Evolutionary conservation across 2,113 vertebrate species (phyloP), one percentile per base, ranked within the genome.

Genomic region (Ophiodon elongatus): DNA sequence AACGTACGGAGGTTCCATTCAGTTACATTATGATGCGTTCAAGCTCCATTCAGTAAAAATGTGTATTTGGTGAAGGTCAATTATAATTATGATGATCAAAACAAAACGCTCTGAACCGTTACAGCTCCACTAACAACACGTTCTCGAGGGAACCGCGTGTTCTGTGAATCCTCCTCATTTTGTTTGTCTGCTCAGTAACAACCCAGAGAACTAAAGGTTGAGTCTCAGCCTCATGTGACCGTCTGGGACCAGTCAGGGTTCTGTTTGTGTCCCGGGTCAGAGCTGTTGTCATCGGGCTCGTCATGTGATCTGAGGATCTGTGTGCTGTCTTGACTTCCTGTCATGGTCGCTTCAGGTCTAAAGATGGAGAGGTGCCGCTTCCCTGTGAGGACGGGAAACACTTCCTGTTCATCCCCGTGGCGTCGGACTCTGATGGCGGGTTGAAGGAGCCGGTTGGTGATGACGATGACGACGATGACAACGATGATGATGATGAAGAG

Each of bases 361-460:
- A 63, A 77, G 84, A 78, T 4, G 77, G 50, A 76, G 88, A 66
- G 21, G 39, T 29, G 21, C 70, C 6, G 10, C 15, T 31, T 2
- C 11, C 45, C 71, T 25, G 45, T 4, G 78, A 95, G 95, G 94
- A 95, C 88, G 74, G 91, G 89, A 68, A 86, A 95, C 89, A 92
- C 90, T 88, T 95, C 89, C 95, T 96, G 85, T 97, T 96, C 93
- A 88, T 95, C 59, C 25, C 73, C 0, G 62, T 68, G 33, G 50
- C 10, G 6, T 19, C 21, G 15, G 14, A 59, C 47, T 63, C 80
- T 19, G 74, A 64, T 2, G 65, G 45, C 0, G 45, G 25, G 6
- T 27, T 19, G 1, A 4, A 29, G 8, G n/a, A 45, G 43, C 43
- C 43, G 14, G 43, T 45, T 45, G 10, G 43, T 14, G 43, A 54